A percentile compares a stretch with the other conserved stretches of the same genome.
phyloP scores from a whole-genome alignment of 2,888 invertebrate species.

The Heliconius ismenius region DNA sequence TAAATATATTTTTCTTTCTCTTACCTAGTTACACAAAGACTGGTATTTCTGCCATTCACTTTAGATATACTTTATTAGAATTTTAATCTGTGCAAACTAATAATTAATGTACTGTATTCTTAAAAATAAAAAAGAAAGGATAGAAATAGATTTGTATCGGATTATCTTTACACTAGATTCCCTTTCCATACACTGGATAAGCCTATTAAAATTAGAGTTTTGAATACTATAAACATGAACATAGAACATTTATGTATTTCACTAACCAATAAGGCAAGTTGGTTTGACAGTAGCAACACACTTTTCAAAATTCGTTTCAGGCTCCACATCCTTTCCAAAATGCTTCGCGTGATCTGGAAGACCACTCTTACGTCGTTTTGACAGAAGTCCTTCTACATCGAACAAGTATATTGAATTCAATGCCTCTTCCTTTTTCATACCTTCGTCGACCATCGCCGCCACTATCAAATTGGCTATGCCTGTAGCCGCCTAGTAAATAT shows the following conservation, averaged over 20 bases:
- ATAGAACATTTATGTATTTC: not conserved
- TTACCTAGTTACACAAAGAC: not conserved
- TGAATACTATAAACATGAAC: not conserved
- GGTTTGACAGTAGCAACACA: slow-evolving; percentile 93
- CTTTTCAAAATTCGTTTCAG: slow-evolving; percentile 88
- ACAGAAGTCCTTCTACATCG: slow-evolving; percentile 94
- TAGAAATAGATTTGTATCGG: no score
- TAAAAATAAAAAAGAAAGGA: not conserved
- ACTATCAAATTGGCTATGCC: slow-evolving; percentile 95
- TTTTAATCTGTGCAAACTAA: no score
- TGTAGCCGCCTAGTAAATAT: slow-evolving; percentile 86
- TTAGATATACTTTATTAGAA: not conserved
- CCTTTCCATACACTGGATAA: not conserved
- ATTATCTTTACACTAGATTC: no score
- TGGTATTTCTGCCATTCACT: not conserved
- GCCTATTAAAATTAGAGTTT: not conserved
- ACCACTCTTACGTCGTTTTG: slow-evolving; percentile 83
- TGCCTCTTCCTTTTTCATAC: slow-evolving; percentile 85
- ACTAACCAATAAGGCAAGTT: slow-evolving; percentile 91
- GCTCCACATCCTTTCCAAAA: slow-evolving; percentile 89
- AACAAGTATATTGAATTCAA: slow-evolving; percentile 95
- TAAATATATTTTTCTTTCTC: not conserved
- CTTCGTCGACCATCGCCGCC: slow-evolving; percentile 92
- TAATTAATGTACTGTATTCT: no score
- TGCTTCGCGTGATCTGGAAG: slow-evolving; percentile 86